Conservation (phyloP, 2,888 invertebrate genomes). For the Scaptomyza parva region DNA sequence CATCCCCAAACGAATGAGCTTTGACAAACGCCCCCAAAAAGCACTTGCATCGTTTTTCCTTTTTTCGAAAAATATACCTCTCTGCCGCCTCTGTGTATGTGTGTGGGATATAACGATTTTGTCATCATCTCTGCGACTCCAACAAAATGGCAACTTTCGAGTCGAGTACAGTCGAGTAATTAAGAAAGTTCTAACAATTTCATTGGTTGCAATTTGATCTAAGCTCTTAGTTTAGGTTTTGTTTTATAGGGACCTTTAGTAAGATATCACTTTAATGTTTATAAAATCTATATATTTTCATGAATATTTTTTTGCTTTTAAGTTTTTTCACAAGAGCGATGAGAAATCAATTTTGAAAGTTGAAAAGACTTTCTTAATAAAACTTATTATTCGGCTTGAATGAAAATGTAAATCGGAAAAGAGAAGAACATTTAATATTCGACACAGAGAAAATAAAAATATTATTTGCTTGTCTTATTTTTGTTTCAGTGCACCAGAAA, state of each 20-base stretch:
- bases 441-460: neutral
- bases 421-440: neutral
- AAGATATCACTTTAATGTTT: neutral
- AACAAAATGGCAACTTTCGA: neutral
- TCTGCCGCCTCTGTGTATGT: too few species aligned
- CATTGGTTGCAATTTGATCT: too few species aligned
- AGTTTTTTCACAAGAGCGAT: too few species aligned
- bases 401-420: too few species aligned
- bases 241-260: neutral
- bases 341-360: too few species aligned
- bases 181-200: too few species aligned
- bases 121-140: neutral
- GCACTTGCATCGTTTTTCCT: slow-evolving; percentile 13
- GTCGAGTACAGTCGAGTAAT: neutral
- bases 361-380: too few species aligned
- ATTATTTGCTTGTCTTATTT: slow-evolving; percentile 26
- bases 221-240: neutral
- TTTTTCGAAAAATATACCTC: slow-evolving; percentile 31
- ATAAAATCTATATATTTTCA: too few species aligned
- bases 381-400: too few species aligned
- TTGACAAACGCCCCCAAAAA: slow-evolving; percentile 64
- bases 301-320: too few species aligned
- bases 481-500: slow-evolving; percentile 26
- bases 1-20: slow-evolving; percentile 58
- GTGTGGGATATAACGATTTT: neutral